A percentile compares a stretch with the other conserved stretches of the same genome.
Evolutionary conservation across 2,888 invertebrate genomes (phyloP).

Genomic region (Syrista parreyssii): DNA sequence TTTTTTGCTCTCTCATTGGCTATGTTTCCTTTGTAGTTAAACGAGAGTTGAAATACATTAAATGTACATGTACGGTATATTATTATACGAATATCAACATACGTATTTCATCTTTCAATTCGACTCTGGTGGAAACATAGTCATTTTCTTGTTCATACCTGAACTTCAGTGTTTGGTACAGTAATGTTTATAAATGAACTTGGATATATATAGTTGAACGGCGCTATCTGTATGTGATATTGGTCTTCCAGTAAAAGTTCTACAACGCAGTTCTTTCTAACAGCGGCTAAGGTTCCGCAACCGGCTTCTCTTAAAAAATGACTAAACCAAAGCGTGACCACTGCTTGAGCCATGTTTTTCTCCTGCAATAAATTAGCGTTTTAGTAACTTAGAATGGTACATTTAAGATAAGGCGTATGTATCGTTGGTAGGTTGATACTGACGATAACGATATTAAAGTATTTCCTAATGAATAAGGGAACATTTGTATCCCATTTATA

Average conservation of each 20-base stretch:
- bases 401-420: not conserved
- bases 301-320: constrained; percentile 49
- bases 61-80: too few relatives aligned
- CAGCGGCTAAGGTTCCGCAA: constrained; percentile 53
- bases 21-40: too few relatives aligned
- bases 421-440: constrained; percentile 25
- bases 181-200: constrained; percentile 69
- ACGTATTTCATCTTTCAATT: not conserved
- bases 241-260: constrained; percentile 68
- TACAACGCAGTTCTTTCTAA: constrained; percentile 64
- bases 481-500: constrained; percentile 71
- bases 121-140: too few relatives aligned
- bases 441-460: constrained; percentile 45
- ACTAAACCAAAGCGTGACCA: constrained; percentile 53
- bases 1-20: too few relatives aligned
- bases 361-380: constrained; percentile 42
- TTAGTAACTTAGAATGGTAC: constrained; percentile 2
- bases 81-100: not conserved
- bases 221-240: constrained; percentile 66
- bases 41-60: too few relatives aligned
- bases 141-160: not conserved
- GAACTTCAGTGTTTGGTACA: constrained; percentile 50
- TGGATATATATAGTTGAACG: constrained; percentile 78
- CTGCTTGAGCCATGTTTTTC: constrained; percentile 46
- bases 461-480: constrained; percentile 57